A percentile compares a stretch with the other conserved stretches of the same genome.
Conservation (phyloP, 2,888 invertebrate genomes). For the Celastrina argiolus region DNA sequence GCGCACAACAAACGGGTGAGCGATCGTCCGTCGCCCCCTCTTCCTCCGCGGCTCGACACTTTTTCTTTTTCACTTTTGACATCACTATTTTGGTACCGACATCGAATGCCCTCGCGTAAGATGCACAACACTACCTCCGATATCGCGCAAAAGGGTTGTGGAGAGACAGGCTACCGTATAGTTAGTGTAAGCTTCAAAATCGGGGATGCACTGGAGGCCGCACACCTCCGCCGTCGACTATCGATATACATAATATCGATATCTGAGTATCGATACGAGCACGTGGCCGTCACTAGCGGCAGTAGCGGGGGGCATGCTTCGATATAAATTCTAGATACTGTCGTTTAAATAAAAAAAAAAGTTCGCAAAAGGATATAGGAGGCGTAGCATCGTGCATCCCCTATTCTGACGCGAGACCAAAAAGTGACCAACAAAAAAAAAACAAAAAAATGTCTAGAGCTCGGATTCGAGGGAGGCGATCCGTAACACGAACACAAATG, state of each 20-base stretch:
- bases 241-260: slow-evolving; percentile 49
- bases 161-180: slow-evolving; percentile 65
- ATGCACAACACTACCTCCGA: slow-evolving; percentile 71
- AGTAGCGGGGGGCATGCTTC: slow-evolving; percentile 62
- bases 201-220: slow-evolving; percentile 75
- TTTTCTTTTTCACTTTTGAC: slow-evolving; percentile 23
- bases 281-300: slow-evolving; percentile 46
- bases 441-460: slow-evolving; percentile 49
- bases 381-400: slow-evolving; percentile 77
- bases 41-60: slow-evolving; percentile 58
- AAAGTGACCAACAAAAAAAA: slow-evolving; percentile 50
- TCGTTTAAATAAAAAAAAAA: slow-evolving; percentile 31
- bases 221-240: slow-evolving; percentile 54
- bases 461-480: slow-evolving; percentile 76
- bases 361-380: slow-evolving; percentile 61
- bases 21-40: slow-evolving; percentile 71
- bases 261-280: slow-evolving; percentile 65
- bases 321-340: slow-evolving; percentile 36
- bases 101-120: slow-evolving; percentile 51
- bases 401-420: slow-evolving; percentile 70
- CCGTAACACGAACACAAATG: slow-evolving; percentile 45
- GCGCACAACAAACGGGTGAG: slow-evolving; percentile 73
- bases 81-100: slow-evolving; percentile 25
- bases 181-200: slow-evolving; percentile 73
- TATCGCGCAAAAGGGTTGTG: slow-evolving; percentile 69